Percentiles rank a stretch among this genome's conserved stretches.
Conservation (phyloP, 2,797 vertebrate genomes). For the Eupleurogrammus muticus region DNA sequence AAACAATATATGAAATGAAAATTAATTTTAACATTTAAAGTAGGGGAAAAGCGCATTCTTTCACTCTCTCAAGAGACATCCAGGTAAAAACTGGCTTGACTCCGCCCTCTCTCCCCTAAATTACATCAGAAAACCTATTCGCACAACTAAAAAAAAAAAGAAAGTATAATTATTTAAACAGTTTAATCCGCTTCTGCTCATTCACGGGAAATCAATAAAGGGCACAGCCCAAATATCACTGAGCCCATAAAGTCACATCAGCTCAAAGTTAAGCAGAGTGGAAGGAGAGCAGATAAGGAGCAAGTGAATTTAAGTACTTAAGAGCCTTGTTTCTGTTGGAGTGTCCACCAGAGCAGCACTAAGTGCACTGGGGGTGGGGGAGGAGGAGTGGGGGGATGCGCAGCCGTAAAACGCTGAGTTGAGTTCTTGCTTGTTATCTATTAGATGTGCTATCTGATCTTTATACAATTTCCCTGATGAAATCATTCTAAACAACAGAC, state of each 20-base stretch:
- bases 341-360: not conserved
- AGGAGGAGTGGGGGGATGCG: not conserved
- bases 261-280: not conserved
- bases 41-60: no score
- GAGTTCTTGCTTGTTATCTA: constrained; percentile 12
- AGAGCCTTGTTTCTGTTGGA: not conserved
- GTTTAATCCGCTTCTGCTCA: not conserved
- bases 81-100: no score
- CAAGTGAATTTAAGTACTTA: not conserved
- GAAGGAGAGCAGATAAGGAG: not conserved
- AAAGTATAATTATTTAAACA: no score
- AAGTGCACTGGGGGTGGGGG: not conserved
- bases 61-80: no score
- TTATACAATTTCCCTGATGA: constrained; percentile 8
- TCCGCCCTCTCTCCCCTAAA: no score
- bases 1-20: no score
- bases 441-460: not conserved
- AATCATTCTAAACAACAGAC: constrained; percentile 11
- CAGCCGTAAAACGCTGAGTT: constrained; percentile 4
- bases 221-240: not conserved
- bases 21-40: no score
- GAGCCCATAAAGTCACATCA: not conserved
- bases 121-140: no score
- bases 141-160: no score
- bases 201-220: not conserved